Conservation (phyloP, 2,113 vertebrate species). For the Chaetops frenatus region DNA sequence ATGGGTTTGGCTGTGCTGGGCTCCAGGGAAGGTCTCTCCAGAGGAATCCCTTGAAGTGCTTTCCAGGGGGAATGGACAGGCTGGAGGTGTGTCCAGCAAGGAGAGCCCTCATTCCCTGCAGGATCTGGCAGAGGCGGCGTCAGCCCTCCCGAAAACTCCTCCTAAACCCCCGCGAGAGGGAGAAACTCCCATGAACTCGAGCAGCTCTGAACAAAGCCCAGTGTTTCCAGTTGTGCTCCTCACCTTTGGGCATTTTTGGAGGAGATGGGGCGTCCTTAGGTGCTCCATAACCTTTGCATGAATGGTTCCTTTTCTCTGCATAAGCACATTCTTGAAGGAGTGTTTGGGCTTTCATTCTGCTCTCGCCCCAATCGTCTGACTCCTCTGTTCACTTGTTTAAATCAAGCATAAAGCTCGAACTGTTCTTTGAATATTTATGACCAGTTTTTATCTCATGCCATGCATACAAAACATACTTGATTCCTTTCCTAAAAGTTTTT, state of each 20-base stretch:
- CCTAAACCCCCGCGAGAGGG: background rate
- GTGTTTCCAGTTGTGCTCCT: background rate
- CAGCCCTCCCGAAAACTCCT: background rate
- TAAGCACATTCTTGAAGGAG: conserved; percentile 40
- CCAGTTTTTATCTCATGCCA: conserved; percentile 75
- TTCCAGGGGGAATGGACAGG: rapidly evolving
- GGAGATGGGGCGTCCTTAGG: conserved; percentile 28
- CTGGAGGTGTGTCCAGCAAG: background rate
- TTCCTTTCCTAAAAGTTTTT: conserved; percentile 72
- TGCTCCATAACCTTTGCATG: conserved; percentile 51
- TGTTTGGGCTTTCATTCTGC: background rate
- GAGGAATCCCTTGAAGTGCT: rapidly evolving
- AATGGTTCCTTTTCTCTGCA: conserved; percentile 25
- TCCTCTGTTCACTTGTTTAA: conserved; percentile 33
- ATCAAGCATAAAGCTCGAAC: conserved; percentile 57
- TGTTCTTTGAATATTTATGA: conserved; percentile 61
- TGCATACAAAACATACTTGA: conserved; percentile 73
- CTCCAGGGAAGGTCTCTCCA: background rate
- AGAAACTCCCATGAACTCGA: background rate
- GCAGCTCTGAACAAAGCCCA: background rate
- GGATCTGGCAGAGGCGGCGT: background rate
- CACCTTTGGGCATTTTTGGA: conserved; percentile 30
- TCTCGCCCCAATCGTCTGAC: background rate
- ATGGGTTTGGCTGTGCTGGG: rapidly evolving
- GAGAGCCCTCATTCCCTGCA: background rate